phyloP scores from a whole-genome alignment of 2,888 invertebrate genomes.

The Bedellia somnulentella region DNA sequence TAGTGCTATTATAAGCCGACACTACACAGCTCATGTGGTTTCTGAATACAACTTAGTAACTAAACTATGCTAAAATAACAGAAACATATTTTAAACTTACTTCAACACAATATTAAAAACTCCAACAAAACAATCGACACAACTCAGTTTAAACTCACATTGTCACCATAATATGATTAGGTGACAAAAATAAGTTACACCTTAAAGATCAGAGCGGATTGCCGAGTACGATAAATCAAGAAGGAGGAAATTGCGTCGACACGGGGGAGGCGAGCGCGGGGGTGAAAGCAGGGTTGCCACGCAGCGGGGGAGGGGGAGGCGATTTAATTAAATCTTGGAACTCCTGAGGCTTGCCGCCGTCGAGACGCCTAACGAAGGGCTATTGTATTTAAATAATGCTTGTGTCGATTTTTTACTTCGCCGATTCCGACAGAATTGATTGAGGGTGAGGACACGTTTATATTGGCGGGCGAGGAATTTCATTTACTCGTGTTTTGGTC shows the following conservation, averaged over 20 bases:
- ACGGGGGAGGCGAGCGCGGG: no score
- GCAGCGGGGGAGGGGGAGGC: conserved; percentile 19
- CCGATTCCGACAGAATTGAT: background rate
- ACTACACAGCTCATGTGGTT: no score
- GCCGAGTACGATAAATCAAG: conserved; percentile 59
- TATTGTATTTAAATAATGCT: conserved; percentile 59
- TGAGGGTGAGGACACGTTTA: background rate
- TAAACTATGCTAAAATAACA: no score
- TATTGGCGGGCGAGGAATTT: background rate
- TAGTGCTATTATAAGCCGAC: no score
- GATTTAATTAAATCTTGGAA: conserved; percentile 67
- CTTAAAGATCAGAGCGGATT: conserved; percentile 35
- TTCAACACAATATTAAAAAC: no score
- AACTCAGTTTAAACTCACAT: no score
- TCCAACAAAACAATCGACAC: no score
- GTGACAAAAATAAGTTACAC: no score
- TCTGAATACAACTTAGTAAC: no score
- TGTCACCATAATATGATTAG: no score
- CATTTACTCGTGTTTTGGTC: background rate
- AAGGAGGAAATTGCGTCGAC: conserved; percentile 51
- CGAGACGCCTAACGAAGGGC: conserved; percentile 51
- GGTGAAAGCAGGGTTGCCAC: conserved; percentile 4
- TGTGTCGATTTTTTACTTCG: conserved; percentile 42
- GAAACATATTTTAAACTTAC: no score
- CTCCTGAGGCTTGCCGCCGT: conserved; percentile 52